Base-by-base conservation (phyloP, 2,888 invertebrate species). In the Drosophila demipolita region DNA sequence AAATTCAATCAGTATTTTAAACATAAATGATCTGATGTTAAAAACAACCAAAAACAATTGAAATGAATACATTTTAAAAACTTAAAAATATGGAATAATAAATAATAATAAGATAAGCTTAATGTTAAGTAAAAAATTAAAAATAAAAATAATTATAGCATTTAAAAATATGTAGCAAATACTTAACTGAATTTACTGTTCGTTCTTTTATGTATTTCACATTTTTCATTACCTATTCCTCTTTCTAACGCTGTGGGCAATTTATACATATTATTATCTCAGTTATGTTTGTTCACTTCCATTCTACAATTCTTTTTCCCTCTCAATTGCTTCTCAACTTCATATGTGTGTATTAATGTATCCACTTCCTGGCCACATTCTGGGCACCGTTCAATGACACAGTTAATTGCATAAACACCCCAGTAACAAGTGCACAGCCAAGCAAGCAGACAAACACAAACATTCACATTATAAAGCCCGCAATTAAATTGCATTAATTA, bases 401-500 rank as follows among this genome's bases (percentile, higher is more conserved):
- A 85, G 70, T 83, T 85, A 85, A 85, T 85, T 85, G 72, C 73
- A 80, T 54, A 90, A 76, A 54, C 75, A 81, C 62, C 87, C 63
- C 68, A 85, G 64, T 59, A 80, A 57, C 42, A 55, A 38, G 55
- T 60, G 42, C 57, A 45, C 50, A 66, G 40, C 60, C 52, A 65
- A 40, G 36, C 23, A 49, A 54, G 45, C 59, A 29, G 32, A 64
- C 57, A 53, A 45, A 60, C 72, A 64, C 52, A 45, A 45, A 45
- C 65, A 65, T 8, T 45, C 73, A 54, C 49, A 60, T 20, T 45
- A 17, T 59, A 68, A 8, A 49, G 38, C 60, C 69, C 35, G 70
- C 69, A 89, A 85, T 87, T 90, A 87, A 90, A 85, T 64, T 81
- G 78, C 89, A 87, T 89, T 90, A 86, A 85, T 89, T 90, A 80